Percentiles rank a stretch among this genome's conserved stretches.
phyloP scores from a whole-genome alignment of 2,888 invertebrate species.

The Drosophila mettleri region DNA sequence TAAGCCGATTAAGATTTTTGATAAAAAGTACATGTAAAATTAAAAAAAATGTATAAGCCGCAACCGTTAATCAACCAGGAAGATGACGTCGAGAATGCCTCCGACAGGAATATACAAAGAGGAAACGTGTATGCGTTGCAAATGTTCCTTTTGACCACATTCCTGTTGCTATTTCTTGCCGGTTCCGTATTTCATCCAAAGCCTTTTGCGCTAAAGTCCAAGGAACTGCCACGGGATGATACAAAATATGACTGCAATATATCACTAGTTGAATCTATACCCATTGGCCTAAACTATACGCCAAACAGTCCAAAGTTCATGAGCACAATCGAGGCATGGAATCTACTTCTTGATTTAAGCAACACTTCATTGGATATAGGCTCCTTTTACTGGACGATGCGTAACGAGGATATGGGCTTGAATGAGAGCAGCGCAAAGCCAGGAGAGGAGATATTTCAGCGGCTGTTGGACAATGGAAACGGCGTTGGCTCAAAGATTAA shows the following conservation, averaged over 20 bases:
- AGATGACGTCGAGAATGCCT: constrained; percentile 39
- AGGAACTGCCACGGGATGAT: constrained; percentile 28
- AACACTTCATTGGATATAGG: constrained; percentile 94
- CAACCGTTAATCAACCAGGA: constrained; percentile 45
- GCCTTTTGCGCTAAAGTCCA: constrained; percentile 14
- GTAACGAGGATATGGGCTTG: constrained; percentile 90
- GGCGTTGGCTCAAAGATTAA: constrained; percentile 85
- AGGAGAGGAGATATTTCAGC: constrained; percentile 95
- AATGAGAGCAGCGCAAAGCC: constrained; percentile 90
- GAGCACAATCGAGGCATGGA: constrained; percentile 93
- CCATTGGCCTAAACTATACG: constrained; percentile 92
- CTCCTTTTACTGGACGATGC: constrained; percentile 97
- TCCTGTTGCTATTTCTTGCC: constrained; percentile 59
- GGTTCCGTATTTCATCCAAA: constrained; percentile 51
- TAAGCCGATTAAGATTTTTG: background rate
- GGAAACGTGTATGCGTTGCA: constrained; percentile 53
- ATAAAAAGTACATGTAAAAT: background rate
- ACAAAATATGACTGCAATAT: constrained; percentile 84
- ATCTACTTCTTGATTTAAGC: constrained; percentile 91
- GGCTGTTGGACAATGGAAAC: constrained; percentile 88
- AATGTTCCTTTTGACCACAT: constrained; percentile 54
- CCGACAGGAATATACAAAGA: constrained; percentile 29
- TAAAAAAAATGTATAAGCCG: constrained; percentile 44
- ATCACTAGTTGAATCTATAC: constrained; percentile 96
- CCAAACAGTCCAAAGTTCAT: constrained; percentile 87